phyloP scores from a whole-genome alignment of 2,113 vertebrate genomes.

The Riparia riparia region DNA sequence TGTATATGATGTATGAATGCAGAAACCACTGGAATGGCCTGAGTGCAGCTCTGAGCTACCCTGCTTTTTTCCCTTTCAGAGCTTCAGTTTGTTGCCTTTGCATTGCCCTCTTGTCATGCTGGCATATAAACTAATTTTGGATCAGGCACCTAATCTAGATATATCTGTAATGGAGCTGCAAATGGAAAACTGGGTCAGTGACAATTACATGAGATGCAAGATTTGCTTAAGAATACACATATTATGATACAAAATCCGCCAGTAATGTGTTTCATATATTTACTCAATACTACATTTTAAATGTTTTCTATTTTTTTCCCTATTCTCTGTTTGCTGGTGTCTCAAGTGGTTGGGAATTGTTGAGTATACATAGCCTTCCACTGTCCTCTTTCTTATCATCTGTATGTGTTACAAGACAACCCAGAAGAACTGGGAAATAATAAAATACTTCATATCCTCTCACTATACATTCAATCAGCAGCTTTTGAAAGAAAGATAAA shows the following conservation, averaged over 20 bases:
- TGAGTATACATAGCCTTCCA: neutral
- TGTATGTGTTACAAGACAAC: neutral
- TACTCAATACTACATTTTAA: neutral
- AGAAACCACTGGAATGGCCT: neutral
- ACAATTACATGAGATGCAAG: neutral
- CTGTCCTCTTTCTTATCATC: neutral
- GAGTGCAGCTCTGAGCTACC: neutral
- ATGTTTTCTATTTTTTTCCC: neutral
- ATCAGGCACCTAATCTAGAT: neutral
- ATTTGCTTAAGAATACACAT: neutral
- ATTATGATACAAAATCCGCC: neutral
- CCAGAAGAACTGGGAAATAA: neutral
- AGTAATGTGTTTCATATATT: neutral
- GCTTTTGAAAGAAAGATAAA: neutral
- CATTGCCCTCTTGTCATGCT: neutral
- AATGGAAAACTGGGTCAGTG: neutral
- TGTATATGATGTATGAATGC: neutral
- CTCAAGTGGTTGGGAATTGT: neutral
- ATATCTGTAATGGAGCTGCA: neutral
- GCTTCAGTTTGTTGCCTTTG: neutral
- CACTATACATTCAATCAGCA: neutral
- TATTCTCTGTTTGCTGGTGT: neutral
- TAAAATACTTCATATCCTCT: neutral
- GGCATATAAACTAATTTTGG: neutral
- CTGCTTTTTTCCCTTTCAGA: neutral